These are phyloP conservation scores for Rhincodon typus DNA, from an alignment of 2,797 vertebrate species.

Conservation along the genomic window DNA sequence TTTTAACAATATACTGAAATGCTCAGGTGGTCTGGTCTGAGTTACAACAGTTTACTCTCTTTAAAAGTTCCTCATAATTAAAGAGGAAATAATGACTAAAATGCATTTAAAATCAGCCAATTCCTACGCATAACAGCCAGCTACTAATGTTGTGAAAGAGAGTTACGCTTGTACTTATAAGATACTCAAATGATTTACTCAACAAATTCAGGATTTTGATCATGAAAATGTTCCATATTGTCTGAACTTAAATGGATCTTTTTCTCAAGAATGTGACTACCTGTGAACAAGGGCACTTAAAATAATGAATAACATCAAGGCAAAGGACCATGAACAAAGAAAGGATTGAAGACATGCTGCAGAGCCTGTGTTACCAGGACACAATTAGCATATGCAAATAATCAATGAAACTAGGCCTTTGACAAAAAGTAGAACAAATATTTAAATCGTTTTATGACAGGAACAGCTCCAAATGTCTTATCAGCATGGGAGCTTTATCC, in stretches of 20 bases:
- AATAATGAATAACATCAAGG: neutral
- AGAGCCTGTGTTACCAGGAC: neutral
- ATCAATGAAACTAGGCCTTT: neutral
- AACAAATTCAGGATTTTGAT: neutral
- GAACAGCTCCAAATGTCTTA: conserved; percentile 38
- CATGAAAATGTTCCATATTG: neutral
- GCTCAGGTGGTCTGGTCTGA: too few species aligned
- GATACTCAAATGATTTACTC: neutral
- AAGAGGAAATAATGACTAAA: neutral
- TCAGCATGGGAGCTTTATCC: conserved; percentile 31
- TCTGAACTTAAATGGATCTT: neutral
- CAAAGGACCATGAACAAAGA: neutral
- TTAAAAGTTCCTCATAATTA: neutral
- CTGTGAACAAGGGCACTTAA: neutral
- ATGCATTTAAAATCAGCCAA: neutral
- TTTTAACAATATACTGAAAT: neutral
- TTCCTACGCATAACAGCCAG: neutral
- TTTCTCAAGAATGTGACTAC: neutral
- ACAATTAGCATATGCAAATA: conserved; percentile 33
- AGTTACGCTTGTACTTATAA: neutral
- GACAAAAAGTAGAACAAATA: conserved; percentile 37
- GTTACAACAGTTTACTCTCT: neutral
- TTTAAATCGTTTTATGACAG: conserved; percentile 41
- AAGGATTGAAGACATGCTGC: neutral
- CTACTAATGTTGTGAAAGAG: neutral